These are phyloP conservation scores for Vandiemenella viatica DNA, from an alignment of 2,888 invertebrate species.

Conservation along the genomic window DNA sequence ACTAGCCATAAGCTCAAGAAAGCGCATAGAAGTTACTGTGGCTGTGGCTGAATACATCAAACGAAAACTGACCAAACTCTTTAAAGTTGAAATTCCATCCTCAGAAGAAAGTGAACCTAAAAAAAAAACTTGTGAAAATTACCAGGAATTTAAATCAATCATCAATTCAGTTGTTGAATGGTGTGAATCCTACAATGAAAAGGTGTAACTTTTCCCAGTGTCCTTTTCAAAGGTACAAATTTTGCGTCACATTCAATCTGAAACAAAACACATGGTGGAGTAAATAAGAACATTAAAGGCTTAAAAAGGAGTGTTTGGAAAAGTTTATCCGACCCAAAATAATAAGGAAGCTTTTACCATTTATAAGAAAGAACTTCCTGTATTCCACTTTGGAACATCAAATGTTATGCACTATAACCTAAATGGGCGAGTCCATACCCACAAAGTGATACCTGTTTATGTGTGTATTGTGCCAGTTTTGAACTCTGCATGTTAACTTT, in stretches of 20 bases:
- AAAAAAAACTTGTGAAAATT: conserved; percentile 1
- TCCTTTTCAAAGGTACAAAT: conserved; percentile 4
- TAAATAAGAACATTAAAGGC: conserved; percentile 2
- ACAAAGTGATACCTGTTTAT: too few species aligned
- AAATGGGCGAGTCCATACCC: too few species aligned
- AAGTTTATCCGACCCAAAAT: background rate
- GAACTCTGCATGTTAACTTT: too few species aligned
- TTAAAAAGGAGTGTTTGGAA: conserved; percentile 6
- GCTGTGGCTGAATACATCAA: conserved; percentile 3
- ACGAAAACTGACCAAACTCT: conserved; percentile 3
- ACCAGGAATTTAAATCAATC: conserved; percentile 3
- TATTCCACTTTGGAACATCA: too few species aligned
- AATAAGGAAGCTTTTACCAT: too few species aligned
- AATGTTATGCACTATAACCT: too few species aligned
- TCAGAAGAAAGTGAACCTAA: background rate
- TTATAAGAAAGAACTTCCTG: too few species aligned
- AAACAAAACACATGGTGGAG: conserved; percentile 9
- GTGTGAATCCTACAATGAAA: conserved; percentile 4
- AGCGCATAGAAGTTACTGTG: background rate
- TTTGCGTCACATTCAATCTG: conserved; percentile 7
- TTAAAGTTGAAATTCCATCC: conserved; percentile 3
- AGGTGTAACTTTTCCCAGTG: conserved; percentile 1
- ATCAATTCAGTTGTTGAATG: conserved; percentile 4
- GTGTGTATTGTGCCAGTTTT: too few species aligned
- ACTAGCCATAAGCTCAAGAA: too few species aligned